Evolutionary conservation across 2,888 invertebrate species (phyloP), one percentile per base, ranked within the genome.

Genomic region (Diloba caeruleocephala): DNA sequence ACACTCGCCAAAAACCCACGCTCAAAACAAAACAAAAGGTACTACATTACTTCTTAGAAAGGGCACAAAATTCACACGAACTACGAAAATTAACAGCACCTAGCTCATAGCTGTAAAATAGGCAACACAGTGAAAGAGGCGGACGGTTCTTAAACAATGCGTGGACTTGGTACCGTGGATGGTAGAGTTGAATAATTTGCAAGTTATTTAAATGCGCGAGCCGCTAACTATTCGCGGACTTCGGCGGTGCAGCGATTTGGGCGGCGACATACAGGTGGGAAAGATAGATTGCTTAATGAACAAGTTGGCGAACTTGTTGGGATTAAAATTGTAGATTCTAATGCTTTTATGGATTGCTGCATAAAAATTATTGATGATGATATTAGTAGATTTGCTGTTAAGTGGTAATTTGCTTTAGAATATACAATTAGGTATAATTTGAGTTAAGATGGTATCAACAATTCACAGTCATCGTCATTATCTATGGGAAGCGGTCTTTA

Each of bases 181-280:
- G 52, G 51, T 45, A 44, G 50, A 48, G 45, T 52, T 12, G 77
- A 66, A 80, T 84, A 78, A 82, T 84, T 81, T 75, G 72, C 76
- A 69, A 82, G 82, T 82, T 81, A 83, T 84, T 82, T 80, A 82
- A 80, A 82, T 81, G 66, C 70, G 62, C 56, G 52, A 54, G 63
- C 50, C 60, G 69, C 70, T 73, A 81, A 84, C 83, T 83, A 82
- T 81, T 73, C 72, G 46, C 50, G 52, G 53, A 70, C 66, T 64
- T 46, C 41, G 56, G 49, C 46, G 54, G 54, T 70, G 72, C 73
- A 66, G 65, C 69, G 79, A 79, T 80, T 82, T 76, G 59, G 53
- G 12, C 38, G 25, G 45, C 7, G 54, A 67, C 62, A 53, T 42
- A 79, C 50, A 15, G 57, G 0, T 3, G 3, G 1, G 1, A 1